Conservation (phyloP, 2,797 vertebrate species). For the Otolemur crassicaudatus region DNA sequence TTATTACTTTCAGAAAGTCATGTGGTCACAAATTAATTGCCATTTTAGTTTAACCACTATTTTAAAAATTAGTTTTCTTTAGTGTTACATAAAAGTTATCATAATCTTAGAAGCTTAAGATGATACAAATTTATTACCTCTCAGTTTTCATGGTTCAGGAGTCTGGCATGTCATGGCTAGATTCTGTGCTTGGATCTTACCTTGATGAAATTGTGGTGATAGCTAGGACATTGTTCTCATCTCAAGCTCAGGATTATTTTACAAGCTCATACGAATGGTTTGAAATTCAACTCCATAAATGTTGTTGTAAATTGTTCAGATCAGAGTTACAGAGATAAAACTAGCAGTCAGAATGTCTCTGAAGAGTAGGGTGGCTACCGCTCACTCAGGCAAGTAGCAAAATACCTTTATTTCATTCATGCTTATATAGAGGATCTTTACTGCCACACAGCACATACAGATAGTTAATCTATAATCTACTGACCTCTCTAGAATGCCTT, state of each 20-base stretch:
- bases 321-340: no score
- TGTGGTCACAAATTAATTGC: not conserved
- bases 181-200: not conserved
- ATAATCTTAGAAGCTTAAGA: not conserved
- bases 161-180: no score
- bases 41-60: not conserved
- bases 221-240: not conserved
- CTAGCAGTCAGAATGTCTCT: no score
- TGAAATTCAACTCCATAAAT: not conserved
- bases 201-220: not conserved
- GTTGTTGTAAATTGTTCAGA: no score
- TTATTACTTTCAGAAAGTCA: not conserved
- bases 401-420: no score
- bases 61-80: not conserved
- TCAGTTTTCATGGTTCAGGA: not conserved
- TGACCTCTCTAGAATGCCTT: no score
- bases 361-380: no score
- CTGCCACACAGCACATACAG: no score
- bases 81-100: not conserved
- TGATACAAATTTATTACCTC: not conserved
- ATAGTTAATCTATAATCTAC: no score
- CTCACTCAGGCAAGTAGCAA: no score
- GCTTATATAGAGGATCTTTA: no score
- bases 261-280: not conserved
- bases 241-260: not conserved